Percentiles rank a stretch among this genome's conserved stretches.
Conservation (phyloP, 2,797 vertebrate species). For the Channa striata region DNA sequence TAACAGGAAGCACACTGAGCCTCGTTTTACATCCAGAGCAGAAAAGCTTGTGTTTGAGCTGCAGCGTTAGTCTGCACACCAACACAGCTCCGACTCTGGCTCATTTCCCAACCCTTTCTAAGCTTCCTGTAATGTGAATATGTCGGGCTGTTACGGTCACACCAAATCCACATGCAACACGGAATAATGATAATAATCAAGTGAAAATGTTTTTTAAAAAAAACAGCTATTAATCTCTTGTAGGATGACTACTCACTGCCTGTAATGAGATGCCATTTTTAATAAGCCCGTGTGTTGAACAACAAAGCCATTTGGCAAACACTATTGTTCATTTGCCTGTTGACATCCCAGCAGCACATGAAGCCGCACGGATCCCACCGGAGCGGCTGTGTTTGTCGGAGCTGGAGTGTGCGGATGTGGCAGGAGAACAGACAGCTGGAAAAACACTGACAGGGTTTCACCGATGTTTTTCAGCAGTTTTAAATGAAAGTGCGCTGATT, state of each 20-base stretch:
- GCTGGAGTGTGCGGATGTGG: conserved; percentile 18
- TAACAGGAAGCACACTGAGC: conserved; percentile 25
- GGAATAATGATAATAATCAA: conserved; percentile 78
- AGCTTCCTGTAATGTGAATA: conserved; percentile 70
- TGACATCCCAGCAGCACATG: conserved; percentile 57
- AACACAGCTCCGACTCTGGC: conserved; percentile 47
- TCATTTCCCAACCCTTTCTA: conserved; percentile 51
- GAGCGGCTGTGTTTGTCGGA: conserved; percentile 11
- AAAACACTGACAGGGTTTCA: conserved; percentile 7
- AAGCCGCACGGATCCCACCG: conserved; percentile 27
- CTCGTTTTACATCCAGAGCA: conserved; percentile 20
- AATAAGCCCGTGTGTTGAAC: conserved; percentile 75
- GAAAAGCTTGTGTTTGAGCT: conserved; percentile 44
- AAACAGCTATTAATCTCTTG: conserved; percentile 77
- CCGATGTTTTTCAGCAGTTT: background rate
- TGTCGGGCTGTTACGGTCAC: conserved; percentile 53
- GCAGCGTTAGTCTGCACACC: conserved; percentile 16
- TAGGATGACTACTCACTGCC: conserved; percentile 58
- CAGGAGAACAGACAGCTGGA: conserved; percentile 4
- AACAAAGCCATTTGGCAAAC: conserved; percentile 80
- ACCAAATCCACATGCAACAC: conserved; percentile 67
- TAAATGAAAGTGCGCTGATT: background rate
- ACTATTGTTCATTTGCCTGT: conserved; percentile 74
- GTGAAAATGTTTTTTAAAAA: conserved; percentile 56
- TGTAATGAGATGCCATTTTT: conserved; percentile 79